Percentiles rank a stretch among this genome's conserved stretches.
Evolutionary conservation across 2,113 vertebrate species (phyloP).

Genomic region (Pelobates fuscus): DNA sequence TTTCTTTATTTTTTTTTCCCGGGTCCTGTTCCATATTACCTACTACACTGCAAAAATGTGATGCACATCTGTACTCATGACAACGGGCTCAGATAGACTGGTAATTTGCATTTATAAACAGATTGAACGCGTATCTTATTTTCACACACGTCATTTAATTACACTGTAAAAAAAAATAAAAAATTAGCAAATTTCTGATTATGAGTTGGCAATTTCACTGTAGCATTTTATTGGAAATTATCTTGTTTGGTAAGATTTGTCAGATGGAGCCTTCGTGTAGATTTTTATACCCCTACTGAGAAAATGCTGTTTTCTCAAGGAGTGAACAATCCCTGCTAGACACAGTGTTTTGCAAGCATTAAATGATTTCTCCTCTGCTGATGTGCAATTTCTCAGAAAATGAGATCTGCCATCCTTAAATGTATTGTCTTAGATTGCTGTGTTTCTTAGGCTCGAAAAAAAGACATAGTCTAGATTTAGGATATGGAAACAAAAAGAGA

Average conservation of each 20-base stretch:
- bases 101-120: too few relatives aligned
- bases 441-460: background rate
- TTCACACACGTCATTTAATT: too few relatives aligned
- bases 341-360: constrained; percentile 11
- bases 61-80: too few relatives aligned
- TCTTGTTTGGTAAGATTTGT: constrained; percentile 6
- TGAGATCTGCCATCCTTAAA: constrained; percentile 22
- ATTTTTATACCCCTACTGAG: background rate
- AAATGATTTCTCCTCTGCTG: constrained; percentile 40
- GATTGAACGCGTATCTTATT: too few relatives aligned
- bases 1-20: too few relatives aligned
- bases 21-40: too few relatives aligned
- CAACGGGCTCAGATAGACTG: too few relatives aligned
- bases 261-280: constrained; percentile 1
- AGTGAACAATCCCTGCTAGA: constrained; percentile 22
- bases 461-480: constrained; percentile 15
- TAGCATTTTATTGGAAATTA: background rate
- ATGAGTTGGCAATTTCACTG: background rate
- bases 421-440: constrained; percentile 34
- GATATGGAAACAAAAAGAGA: background rate
- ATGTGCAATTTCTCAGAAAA: background rate
- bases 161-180: too few relatives aligned
- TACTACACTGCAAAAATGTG: too few relatives aligned
- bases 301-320: constrained; percentile 25
- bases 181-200: background rate